phyloP scores from a whole-genome alignment of 2,797 vertebrate species.

The Sebastes minor region DNA sequence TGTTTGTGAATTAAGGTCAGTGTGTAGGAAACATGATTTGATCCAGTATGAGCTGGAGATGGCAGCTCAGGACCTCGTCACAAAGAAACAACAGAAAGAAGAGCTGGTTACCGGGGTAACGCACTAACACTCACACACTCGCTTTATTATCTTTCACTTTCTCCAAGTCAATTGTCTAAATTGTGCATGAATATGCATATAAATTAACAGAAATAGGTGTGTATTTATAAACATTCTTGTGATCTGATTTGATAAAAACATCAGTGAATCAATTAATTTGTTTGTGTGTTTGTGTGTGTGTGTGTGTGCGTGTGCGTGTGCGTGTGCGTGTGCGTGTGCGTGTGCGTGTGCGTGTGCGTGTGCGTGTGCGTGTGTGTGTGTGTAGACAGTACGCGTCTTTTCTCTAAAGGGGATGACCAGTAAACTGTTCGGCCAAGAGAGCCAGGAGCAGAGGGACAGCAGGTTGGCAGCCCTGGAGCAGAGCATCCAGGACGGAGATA shows the following conservation, averaged over 20 bases:
- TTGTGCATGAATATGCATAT: not conserved
- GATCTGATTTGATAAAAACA: not conserved
- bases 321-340: not conserved
- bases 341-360: not conserved
- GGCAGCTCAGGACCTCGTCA: slow-evolving; percentile 87
- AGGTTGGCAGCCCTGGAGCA: slow-evolving; percentile 90
- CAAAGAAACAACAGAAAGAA: slow-evolving; percentile 96
- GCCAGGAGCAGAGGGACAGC: slow-evolving; percentile 93
- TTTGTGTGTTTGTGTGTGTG: no score
- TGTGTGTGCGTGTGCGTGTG: no score
- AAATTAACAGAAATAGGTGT: not conserved
- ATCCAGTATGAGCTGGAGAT: slow-evolving; percentile 95
- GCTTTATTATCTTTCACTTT: not conserved
- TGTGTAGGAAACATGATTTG: slow-evolving; percentile 95
- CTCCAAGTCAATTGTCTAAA: not conserved
- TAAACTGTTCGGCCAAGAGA: slow-evolving; percentile 97
- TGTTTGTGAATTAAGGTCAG: slow-evolving; percentile 82
- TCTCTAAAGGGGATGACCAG: slow-evolving; percentile 98
- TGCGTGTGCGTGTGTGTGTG: slow-evolving; percentile 1
- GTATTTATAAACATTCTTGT: not conserved
- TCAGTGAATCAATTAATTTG: not conserved
- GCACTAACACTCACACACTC: not conserved
- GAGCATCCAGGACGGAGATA: slow-evolving; percentile 92
- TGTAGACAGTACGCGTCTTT: slow-evolving; percentile 92
- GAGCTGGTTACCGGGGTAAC: slow-evolving; percentile 93